Evolutionary conservation across 1,140 invertebrate genomes (phyloP).

Genomic region (Onthophagus taurus): DNA sequence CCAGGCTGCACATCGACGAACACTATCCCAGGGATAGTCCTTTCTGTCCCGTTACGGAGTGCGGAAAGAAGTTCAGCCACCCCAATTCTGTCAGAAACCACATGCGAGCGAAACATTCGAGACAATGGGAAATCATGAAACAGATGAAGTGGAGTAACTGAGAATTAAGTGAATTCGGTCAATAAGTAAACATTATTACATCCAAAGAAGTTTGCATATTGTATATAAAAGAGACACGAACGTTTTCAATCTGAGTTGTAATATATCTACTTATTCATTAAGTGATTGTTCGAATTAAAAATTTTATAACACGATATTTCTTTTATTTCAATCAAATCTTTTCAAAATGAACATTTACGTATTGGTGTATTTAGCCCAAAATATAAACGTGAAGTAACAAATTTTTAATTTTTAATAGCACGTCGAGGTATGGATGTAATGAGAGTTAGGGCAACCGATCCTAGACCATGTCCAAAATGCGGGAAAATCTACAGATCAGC

Average conservation of each 20-base stretch:
- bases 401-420: conserved; percentile 43
- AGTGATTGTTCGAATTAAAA: too few species aligned
- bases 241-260: too few species aligned
- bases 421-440: conserved; percentile 71
- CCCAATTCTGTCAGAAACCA: conserved; percentile 76
- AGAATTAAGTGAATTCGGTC: not conserved
- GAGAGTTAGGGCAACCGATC: conserved; percentile 80
- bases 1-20: conserved; percentile 63
- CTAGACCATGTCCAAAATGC: conserved; percentile 82
- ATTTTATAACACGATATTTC: too few species aligned
- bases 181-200: not conserved
- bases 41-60: conserved; percentile 62
- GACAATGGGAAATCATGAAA: conserved; percentile 73
- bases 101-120: conserved; percentile 69
- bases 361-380: too few species aligned
- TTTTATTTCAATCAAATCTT: too few species aligned
- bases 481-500: conserved; percentile 87
- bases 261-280: too few species aligned
- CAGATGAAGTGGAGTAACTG: conserved; percentile 59
- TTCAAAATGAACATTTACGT: too few species aligned
- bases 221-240: too few species aligned
- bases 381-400: too few species aligned
- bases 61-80: conserved; percentile 64
- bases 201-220: too few species aligned
- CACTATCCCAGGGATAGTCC: conserved; percentile 75